phyloP scores from a whole-genome alignment of 2,113 vertebrate genomes.

The Callopanchax toddi region DNA sequence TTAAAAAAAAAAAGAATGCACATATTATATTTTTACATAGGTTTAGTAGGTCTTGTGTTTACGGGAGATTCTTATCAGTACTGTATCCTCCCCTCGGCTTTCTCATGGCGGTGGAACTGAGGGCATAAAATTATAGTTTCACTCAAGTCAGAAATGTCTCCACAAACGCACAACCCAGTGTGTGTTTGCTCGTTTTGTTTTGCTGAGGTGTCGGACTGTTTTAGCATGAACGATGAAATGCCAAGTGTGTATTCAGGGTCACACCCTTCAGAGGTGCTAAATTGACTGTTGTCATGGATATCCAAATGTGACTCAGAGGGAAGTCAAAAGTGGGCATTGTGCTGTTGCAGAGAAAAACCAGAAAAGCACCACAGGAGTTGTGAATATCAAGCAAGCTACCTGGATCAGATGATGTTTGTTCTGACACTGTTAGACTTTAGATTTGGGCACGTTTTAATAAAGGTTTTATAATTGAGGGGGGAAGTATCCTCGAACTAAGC shows the following conservation, averaged over 20 bases:
- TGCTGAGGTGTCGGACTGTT: slow-evolving; percentile 16
- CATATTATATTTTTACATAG: no score
- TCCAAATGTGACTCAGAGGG: slow-evolving; percentile 37
- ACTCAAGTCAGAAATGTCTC: slow-evolving; percentile 42
- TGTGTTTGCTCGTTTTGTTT: slow-evolving; percentile 27
- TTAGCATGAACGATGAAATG: slow-evolving; percentile 26
- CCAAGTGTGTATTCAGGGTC: slow-evolving; percentile 24
- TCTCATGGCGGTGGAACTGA: slow-evolving; percentile 56
- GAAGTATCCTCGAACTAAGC: slow-evolving; percentile 26
- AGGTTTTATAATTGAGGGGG: slow-evolving; percentile 25
- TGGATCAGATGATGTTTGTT: slow-evolving; percentile 29
- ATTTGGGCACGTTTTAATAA: slow-evolving; percentile 32
- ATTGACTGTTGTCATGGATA: slow-evolving; percentile 50
- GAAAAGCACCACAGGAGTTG: slow-evolving; percentile 21
- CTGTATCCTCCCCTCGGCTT: slow-evolving; percentile 39
- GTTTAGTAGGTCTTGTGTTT: neutral
- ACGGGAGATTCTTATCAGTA: neutral
- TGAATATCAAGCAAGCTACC: slow-evolving; percentile 17
- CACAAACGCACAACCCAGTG: slow-evolving; percentile 5
- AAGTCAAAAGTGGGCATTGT: slow-evolving; percentile 29
- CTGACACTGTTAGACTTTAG: slow-evolving; percentile 21
- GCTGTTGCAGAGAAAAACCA: slow-evolving; percentile 8
- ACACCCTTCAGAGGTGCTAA: slow-evolving; percentile 27
- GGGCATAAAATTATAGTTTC: slow-evolving; percentile 70
- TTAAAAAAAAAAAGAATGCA: no score